These are phyloP conservation scores for Thryonomys swinderianus DNA, from an alignment of 2,113 vertebrate species.

Conservation along the genomic window DNA sequence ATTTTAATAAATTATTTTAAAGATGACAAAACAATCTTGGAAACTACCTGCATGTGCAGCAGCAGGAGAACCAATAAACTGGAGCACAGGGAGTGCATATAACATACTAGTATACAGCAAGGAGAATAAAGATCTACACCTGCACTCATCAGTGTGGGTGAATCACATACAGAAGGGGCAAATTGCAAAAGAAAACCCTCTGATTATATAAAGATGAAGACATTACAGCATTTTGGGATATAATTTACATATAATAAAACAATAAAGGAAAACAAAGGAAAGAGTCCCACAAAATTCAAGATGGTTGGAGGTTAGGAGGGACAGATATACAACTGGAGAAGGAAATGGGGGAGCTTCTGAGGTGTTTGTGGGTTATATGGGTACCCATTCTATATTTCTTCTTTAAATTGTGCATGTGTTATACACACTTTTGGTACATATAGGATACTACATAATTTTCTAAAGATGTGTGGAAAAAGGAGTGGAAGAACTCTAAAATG, in stretches of 20 bases:
- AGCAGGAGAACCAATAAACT: background rate
- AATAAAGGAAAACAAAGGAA: background rate
- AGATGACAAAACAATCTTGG: background rate
- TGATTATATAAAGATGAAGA: background rate
- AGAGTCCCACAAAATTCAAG: background rate
- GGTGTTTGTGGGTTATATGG: background rate
- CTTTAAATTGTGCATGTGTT: background rate
- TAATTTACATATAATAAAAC: background rate
- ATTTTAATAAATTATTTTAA: background rate
- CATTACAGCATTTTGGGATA: background rate
- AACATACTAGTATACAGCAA: fast-evolving
- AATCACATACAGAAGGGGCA: background rate
- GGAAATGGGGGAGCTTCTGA: background rate
- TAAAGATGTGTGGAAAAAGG: background rate
- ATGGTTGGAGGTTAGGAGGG: background rate
- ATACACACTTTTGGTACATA: background rate
- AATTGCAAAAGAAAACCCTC: background rate
- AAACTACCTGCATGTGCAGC: background rate
- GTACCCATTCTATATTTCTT: background rate
- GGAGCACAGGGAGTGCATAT: fast-evolving
- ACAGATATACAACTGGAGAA: background rate
- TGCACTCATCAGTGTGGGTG: background rate
- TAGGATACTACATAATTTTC: background rate
- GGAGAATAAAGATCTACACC: fast-evolving
- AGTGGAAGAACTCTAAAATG: background rate